A percentile compares a stretch with the other conserved stretches of the same genome.
These are phyloP conservation scores for Hemitrygon akajei DNA, from an alignment of 2,797 vertebrate genomes.

Conservation along the genomic window DNA sequence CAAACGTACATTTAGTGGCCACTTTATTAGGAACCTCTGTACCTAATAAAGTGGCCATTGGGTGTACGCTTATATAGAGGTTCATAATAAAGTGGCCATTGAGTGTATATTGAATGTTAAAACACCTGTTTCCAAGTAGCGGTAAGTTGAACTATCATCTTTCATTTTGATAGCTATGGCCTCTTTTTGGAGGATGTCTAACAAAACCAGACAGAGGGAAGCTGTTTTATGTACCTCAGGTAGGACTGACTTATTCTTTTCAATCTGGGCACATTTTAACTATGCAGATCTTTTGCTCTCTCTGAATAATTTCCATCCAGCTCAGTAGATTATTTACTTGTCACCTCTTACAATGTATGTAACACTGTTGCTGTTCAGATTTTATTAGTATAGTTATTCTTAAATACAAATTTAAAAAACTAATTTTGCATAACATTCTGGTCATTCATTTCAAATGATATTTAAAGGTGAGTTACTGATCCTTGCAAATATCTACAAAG, in stretches of 20 bases:
- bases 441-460: neutral
- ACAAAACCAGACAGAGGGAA: slow-evolving; percentile 96
- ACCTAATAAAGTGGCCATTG: too few species aligned
- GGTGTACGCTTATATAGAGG: too few species aligned
- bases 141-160: neutral
- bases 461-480: neutral
- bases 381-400: neutral
- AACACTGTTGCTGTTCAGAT: neutral
- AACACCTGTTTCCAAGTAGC: slow-evolving; percentile 37
- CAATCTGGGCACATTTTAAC: neutral
- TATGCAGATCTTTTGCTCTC: neutral
- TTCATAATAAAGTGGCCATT: too few species aligned
- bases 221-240: slow-evolving; percentile 96
- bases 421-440: neutral
- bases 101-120: neutral
- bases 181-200: slow-evolving; percentile 84
- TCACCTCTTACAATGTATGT: neutral
- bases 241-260: slow-evolving; percentile 48
- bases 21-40: too few species aligned
- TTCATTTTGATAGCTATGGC: slow-evolving; percentile 73
- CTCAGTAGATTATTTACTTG: neutral
- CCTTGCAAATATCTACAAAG: neutral
- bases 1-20: too few species aligned
- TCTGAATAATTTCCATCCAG: neutral
- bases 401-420: neutral